Conservation (phyloP, 2,888 invertebrate genomes). For the Boloria selene region DNA sequence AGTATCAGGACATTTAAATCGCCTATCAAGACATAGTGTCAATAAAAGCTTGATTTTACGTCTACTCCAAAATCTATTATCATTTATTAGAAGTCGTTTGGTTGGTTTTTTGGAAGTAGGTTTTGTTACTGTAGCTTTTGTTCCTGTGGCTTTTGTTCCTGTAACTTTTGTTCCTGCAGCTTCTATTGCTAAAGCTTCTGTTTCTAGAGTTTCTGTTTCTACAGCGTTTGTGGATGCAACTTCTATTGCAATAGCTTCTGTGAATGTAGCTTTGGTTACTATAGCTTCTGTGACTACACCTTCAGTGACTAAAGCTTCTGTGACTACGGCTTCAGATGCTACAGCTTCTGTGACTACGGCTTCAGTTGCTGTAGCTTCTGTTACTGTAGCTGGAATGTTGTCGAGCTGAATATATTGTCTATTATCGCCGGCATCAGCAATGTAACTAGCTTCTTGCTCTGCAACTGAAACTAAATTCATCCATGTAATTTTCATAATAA, state of each 20-base stretch:
- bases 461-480: conserved; percentile 48
- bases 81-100: conserved; percentile 48
- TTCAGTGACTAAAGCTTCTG: too few relatives aligned
- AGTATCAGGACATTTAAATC: conserved; percentile 52
- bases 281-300: too few relatives aligned
- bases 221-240: too few relatives aligned
- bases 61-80: conserved; percentile 67
- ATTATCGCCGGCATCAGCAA: conserved; percentile 59
- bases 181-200: too few relatives aligned
- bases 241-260: too few relatives aligned
- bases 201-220: too few relatives aligned
- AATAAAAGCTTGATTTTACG: conserved; percentile 66
- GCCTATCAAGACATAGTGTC: conserved; percentile 61
- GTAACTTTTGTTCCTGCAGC: too few relatives aligned
- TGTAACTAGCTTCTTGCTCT: conserved; percentile 62
- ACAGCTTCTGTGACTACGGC: too few relatives aligned
- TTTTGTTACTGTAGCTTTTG: conserved; percentile 42
- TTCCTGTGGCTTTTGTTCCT: background rate
- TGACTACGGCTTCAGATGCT: too few relatives aligned
- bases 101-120: conserved; percentile 44
- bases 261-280: too few relatives aligned
- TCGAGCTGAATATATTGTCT: conserved; percentile 63
- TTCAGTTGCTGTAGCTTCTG: background rate
- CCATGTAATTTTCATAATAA: too few relatives aligned
- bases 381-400: conserved; percentile 45